Percentiles rank a stretch among this genome's conserved stretches.
Evolutionary conservation across 2,797 vertebrate genomes (phyloP).

Genomic region (Simalia tracyae): DNA sequence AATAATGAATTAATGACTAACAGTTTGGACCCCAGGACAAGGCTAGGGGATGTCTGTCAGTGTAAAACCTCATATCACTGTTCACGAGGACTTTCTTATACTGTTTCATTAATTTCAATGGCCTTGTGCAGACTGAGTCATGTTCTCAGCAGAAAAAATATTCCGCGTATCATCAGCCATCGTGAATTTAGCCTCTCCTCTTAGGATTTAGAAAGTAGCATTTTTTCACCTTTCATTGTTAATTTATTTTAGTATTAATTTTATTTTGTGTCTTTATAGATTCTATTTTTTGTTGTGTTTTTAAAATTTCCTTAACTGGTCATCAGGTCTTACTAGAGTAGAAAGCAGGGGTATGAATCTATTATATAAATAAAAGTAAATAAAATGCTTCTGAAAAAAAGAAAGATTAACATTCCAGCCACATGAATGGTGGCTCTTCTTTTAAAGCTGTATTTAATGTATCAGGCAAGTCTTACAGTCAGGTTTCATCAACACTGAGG

Average conservation of each 20-base stretch:
- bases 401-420: not conserved
- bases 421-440: not conserved
- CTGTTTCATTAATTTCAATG: not conserved
- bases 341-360: not conserved
- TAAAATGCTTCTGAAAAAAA: not conserved
- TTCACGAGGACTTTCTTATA: not conserved
- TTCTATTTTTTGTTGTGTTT: not conserved
- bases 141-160: conserved; percentile 34
- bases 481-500: not conserved
- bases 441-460: not conserved
- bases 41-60: not conserved
- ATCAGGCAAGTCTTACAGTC: not conserved
- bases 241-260: not conserved
- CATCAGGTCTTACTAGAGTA: not conserved
- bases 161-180: conserved; percentile 39
- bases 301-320: not conserved
- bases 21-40: not conserved
- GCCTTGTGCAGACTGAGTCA: not conserved
- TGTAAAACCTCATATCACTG: not conserved
- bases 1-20: not conserved
- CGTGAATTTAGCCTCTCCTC: not conserved
- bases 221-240: not conserved
- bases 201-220: not conserved
- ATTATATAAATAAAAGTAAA: not conserved
- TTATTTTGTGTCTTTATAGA: not conserved